Evolutionary conservation across 2,888 invertebrate genomes (phyloP).

Genomic region (Neoitamus cyanurus): DNA sequence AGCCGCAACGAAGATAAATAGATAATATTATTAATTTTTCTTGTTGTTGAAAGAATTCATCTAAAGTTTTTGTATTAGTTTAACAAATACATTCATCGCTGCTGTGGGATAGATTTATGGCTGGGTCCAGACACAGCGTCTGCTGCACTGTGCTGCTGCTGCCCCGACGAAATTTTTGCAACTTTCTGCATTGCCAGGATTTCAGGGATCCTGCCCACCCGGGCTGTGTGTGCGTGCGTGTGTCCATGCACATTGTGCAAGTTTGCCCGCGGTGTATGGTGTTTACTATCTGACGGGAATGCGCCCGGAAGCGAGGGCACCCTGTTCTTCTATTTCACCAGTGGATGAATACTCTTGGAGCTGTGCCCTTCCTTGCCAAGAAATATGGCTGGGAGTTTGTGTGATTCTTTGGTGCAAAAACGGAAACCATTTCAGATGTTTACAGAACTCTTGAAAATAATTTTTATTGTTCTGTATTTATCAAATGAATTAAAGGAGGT

Average conservation of each 20-base stretch:
- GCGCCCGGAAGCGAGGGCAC: background rate
- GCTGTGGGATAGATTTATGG: constrained; percentile 62
- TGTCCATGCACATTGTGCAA: background rate
- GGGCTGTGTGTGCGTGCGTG: background rate
- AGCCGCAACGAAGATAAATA: constrained; percentile 57
- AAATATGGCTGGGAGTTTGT: constrained; percentile 13
- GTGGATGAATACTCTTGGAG: background rate
- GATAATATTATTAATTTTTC: constrained; percentile 58
- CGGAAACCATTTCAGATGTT: constrained; percentile 46
- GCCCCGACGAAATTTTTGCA: constrained; percentile 25
- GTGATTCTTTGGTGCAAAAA: constrained; percentile 29
- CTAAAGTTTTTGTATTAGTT: constrained; percentile 58
- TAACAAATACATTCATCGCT: constrained; percentile 57
- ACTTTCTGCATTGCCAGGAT: constrained; percentile 42
- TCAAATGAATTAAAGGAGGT: background rate
- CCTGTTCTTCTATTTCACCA: background rate
- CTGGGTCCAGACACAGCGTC: constrained; percentile 63
- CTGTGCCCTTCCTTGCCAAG: constrained; percentile 14
- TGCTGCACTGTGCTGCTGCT: constrained; percentile 52
- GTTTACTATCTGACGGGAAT: constrained; percentile 20
- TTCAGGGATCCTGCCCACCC: background rate
- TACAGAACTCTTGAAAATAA: constrained; percentile 30
- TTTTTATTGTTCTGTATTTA: constrained; percentile 2
- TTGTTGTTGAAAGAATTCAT: constrained; percentile 57
- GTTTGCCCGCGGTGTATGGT: background rate